Evolutionary conservation across 2,797 vertebrate genomes (phyloP).

Genomic region (Cichlasoma orientale): DNA sequence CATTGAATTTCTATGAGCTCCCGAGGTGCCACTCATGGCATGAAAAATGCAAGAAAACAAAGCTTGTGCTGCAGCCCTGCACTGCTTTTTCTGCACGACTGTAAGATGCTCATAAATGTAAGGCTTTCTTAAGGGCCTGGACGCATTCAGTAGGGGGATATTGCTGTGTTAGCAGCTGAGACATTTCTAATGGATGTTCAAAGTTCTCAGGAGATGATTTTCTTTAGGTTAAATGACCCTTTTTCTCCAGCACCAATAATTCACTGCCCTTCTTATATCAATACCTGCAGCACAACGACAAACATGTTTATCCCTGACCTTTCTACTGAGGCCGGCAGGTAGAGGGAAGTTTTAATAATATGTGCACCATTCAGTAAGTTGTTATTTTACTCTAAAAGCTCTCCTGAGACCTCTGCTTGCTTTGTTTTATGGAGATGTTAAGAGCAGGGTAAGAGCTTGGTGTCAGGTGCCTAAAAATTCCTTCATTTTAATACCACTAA

Average conservation of each 20-base stretch:
- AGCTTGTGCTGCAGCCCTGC: neutral
- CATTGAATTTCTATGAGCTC: neutral
- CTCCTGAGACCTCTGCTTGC: neutral
- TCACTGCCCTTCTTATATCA: neutral
- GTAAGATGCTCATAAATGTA: neutral
- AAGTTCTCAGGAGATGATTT: neutral
- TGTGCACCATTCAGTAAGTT: neutral
- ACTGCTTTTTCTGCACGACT: neutral
- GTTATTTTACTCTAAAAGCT: neutral
- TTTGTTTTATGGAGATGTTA: neutral
- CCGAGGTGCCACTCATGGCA: neutral
- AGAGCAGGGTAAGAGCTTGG: neutral
- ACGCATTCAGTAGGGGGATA: neutral
- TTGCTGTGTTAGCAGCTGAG: neutral
- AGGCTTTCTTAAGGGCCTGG: neutral
- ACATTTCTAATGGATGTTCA: neutral
- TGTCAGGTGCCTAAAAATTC: neutral
- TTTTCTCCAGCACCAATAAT: neutral
- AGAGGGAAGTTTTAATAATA: neutral
- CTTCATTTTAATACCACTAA: neutral
- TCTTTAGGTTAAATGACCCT: neutral
- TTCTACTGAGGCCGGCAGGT: neutral
- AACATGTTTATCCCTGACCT: neutral
- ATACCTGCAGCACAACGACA: neutral
- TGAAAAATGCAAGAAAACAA: constrained; percentile 2